A percentile compares a stretch with the other conserved stretches of the same genome.
These are phyloP conservation scores for Dipodomys spectabilis DNA, from an alignment of 2,113 vertebrate species.

Conservation along the genomic window DNA sequence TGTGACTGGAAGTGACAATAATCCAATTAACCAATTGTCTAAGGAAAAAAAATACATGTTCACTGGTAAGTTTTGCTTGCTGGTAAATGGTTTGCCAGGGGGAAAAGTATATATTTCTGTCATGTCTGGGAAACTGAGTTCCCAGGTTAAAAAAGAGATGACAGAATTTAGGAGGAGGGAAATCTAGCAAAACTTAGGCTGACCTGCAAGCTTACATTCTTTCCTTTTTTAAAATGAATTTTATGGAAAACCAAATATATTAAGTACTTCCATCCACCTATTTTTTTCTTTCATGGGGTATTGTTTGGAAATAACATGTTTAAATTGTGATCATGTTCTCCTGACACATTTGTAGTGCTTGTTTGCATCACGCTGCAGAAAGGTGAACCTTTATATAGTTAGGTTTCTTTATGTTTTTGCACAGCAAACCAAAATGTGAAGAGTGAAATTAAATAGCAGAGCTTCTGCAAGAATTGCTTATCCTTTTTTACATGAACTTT, in stretches of 20 bases:
- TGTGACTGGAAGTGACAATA: conserved; percentile 39
- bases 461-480: conserved; percentile 46
- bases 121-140: conserved; percentile 58
- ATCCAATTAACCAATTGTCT: conserved; percentile 35
- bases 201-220: conserved; percentile 56
- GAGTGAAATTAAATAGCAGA: conserved; percentile 34
- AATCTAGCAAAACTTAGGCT: conserved; percentile 60
- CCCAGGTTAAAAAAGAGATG: conserved; percentile 60
- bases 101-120: not conserved
- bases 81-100: conserved; percentile 22
- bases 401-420: conserved; percentile 56
- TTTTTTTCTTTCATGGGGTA: not conserved
- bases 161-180: conserved; percentile 72
- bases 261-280: conserved; percentile 65
- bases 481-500: conserved; percentile 42
- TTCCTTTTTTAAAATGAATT: conserved; percentile 36
- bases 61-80: conserved; percentile 28
- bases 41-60: conserved; percentile 6
- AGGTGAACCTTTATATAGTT: not conserved
- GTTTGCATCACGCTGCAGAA: conserved; percentile 32
- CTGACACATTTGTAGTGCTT: conserved; percentile 19
- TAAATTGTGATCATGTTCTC: conserved; percentile 32
- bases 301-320: conserved; percentile 56
- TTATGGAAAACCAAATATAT: conserved; percentile 71
- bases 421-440: conserved; percentile 45